These are phyloP conservation scores for Chelonia mydas DNA, from an alignment of 2,797 vertebrate genomes.

Conservation along the genomic window DNA sequence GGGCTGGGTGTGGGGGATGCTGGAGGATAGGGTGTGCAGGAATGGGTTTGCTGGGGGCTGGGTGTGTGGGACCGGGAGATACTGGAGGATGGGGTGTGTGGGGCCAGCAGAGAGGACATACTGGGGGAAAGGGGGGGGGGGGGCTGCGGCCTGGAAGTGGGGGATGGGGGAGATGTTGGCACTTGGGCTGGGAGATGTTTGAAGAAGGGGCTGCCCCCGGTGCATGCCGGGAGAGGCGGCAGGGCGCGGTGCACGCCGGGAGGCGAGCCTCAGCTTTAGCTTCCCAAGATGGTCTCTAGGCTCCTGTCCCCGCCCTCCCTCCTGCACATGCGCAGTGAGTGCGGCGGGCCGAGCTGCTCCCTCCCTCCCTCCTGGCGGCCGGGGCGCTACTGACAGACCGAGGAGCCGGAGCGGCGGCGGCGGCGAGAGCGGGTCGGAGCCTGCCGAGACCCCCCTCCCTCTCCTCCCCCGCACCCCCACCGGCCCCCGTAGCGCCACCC, in stretches of 20 bases:
- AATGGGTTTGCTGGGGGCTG: not conserved
- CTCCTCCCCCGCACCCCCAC: constrained; percentile 27
- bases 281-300: constrained; percentile 46
- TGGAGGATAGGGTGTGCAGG: not conserved
- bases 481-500: constrained; percentile 47
- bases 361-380: constrained; percentile 72
- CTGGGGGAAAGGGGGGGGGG: constrained; percentile 33
- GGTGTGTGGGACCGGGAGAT: not conserved
- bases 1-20: no score
- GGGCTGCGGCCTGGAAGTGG: constrained; percentile 37
- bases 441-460: constrained; percentile 41
- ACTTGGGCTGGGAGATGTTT: not conserved
- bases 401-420: constrained; percentile 27
- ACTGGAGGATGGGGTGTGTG: not conserved
- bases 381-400: constrained; percentile 52
- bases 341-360: constrained; percentile 70
- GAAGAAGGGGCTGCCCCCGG: not conserved
- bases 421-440: not conserved
- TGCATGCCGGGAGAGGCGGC: constrained; percentile 7
- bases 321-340: constrained; percentile 67
- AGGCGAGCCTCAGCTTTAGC: constrained; percentile 27
- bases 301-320: constrained; percentile 66
- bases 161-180: not conserved
- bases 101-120: not conserved
- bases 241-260: constrained; percentile 65